A percentile compares a stretch with the other conserved stretches of the same genome.
These are phyloP conservation scores for Apeira syringaria DNA, from an alignment of 2,888 invertebrate genomes.

Conservation along the genomic window DNA sequence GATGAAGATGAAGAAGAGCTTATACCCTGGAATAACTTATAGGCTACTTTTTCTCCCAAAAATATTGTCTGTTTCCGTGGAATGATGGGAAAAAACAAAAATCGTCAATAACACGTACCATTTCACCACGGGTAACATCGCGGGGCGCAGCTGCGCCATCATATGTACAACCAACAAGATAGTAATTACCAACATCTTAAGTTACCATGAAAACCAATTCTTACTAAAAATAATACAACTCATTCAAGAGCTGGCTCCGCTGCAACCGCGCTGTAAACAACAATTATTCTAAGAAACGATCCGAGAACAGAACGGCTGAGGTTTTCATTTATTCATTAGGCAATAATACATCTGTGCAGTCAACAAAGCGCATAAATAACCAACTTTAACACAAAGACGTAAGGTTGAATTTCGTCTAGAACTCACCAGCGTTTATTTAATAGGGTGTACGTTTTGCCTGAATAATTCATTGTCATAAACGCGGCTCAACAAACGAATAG, in stretches of 20 bases:
- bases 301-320: not conserved
- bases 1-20: too few relatives aligned
- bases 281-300: conserved; percentile 3
- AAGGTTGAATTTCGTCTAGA: not conserved
- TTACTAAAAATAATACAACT: too few relatives aligned
- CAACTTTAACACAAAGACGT: not conserved
- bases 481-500: conserved; percentile 4
- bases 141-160: too few relatives aligned
- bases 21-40: too few relatives aligned
- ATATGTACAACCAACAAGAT: too few relatives aligned
- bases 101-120: too few relatives aligned
- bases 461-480: conserved; percentile 19
- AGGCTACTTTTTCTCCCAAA: too few relatives aligned
- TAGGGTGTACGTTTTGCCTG: conserved; percentile 7
- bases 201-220: too few relatives aligned
- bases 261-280: conserved; percentile 3
- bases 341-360: not conserved
- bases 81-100: too few relatives aligned
- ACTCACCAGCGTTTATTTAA: not conserved
- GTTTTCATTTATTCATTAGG: conserved; percentile 12
- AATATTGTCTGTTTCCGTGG: too few relatives aligned
- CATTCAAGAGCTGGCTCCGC: not conserved
- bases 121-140: too few relatives aligned
- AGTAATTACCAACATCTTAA: too few relatives aligned
- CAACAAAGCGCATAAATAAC: not conserved